Percentiles rank a stretch among this genome's conserved stretches.
phyloP scores from a whole-genome alignment of 2,113 vertebrate species.

The Thryonomys swinderianus region DNA sequence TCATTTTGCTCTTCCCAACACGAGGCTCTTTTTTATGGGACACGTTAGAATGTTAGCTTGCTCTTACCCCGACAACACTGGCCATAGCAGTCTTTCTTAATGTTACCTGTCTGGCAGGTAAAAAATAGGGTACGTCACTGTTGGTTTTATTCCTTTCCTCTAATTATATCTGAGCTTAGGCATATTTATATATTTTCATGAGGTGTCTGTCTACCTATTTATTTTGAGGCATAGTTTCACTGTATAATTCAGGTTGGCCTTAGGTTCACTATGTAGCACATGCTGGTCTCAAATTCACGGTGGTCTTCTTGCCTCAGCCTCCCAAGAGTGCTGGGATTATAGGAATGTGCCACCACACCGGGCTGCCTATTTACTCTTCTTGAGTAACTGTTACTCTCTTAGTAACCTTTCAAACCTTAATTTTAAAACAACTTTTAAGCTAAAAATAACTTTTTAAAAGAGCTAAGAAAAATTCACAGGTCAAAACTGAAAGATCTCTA shows the following conservation, averaged over 20 bases:
- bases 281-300: no score
- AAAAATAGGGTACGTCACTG: not conserved
- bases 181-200: slow-evolving; percentile 25
- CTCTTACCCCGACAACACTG: not conserved
- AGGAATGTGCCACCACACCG: no score
- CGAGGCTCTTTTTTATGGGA: not conserved
- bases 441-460: slow-evolving; percentile 43
- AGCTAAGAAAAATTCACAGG: slow-evolving; percentile 22
- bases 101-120: not conserved
- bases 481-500: slow-evolving; percentile 1
- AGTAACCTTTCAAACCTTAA: not conserved
- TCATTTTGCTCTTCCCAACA: not conserved
- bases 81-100: not conserved
- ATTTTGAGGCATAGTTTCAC: no score
- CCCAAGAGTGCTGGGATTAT: no score
- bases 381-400: slow-evolving; percentile 21
- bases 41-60: not conserved
- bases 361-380: slow-evolving; percentile 11
- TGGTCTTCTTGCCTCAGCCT: no score
- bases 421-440: slow-evolving; percentile 41
- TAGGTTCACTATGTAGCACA: no score
- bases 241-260: no score
- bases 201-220: not conserved
- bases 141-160: slow-evolving; percentile 43
- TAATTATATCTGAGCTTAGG: not conserved